Conservation (phyloP, 2,888 invertebrate species). For the Ophion obscuratus region DNA sequence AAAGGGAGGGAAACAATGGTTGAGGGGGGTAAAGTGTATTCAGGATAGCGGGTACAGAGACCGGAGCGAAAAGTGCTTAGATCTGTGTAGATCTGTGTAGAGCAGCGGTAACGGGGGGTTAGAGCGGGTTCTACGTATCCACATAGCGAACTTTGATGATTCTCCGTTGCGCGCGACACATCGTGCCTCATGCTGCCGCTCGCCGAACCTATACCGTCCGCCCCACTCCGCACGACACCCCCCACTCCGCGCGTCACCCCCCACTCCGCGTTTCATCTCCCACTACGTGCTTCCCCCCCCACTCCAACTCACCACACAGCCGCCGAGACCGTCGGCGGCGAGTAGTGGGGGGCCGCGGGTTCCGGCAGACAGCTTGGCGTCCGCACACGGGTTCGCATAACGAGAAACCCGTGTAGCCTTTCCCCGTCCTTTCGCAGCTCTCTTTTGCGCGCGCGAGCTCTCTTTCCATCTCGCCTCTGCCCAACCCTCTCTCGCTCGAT, state of each 20-base stretch:
- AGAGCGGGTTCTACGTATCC: neutral
- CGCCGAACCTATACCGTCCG: conserved; percentile 28
- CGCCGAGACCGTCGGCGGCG: conserved; percentile 4
- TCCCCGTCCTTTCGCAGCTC: conserved; percentile 72
- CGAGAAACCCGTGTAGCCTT: conserved; percentile 74
- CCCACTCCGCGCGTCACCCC: conserved; percentile 14
- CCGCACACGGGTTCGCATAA: conserved; percentile 80
- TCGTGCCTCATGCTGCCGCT: conserved; percentile 6
- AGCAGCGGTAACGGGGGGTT: neutral
- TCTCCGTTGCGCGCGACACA: conserved; percentile 6
- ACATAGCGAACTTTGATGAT: neutral
- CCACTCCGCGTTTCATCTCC: conserved; percentile 23
- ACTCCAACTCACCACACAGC: neutral
- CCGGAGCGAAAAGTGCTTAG: neutral
- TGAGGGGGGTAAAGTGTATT: neutral
- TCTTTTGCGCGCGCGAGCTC: conserved; percentile 52
- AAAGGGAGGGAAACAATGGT: neutral
- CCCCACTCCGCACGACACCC: conserved; percentile 17
- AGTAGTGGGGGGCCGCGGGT: conserved; percentile 71
- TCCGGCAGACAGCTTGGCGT: conserved; percentile 84
- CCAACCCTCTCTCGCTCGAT: conserved; percentile 23
- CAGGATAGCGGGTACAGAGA: neutral
- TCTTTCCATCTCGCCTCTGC: conserved; percentile 64
- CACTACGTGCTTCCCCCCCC: conserved; percentile 3
- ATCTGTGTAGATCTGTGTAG: too few relatives aligned